Evolutionary conservation across 1,140 invertebrate genomes (phyloP), one percentile per base, ranked within the genome.

Genomic region (Apis cerana): DNA sequence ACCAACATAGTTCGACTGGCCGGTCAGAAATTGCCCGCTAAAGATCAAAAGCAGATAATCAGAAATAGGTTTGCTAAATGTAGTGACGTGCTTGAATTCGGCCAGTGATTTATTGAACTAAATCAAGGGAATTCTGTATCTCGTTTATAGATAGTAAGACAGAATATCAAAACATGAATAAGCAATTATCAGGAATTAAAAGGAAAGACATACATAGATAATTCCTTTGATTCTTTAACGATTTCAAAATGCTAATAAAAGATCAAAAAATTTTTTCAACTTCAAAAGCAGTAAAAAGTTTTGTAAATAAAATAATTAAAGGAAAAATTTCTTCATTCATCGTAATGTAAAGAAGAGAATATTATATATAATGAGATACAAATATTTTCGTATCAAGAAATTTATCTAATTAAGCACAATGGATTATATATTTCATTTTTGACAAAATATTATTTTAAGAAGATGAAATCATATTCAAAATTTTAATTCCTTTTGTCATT

Each of bases 11-110:
- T 48, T 79, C n/a, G 67, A 21, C 54, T 70, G 54, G 27, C 50
- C 62, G 21, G 64, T 56, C 75, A 27, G 52, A 56, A 21, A 21
- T 77, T 67, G 27, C 15, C 64, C 10, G 64, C 21, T 23, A 59
- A 67, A 69, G 76, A 78, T 78, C 76, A 69, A 50, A 58, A 59
- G 21, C 77, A 59, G 77, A 70, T 71, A 71, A 50, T 56, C 67
- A 54, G 56, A 70, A 79, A 71, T 70, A 79, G 43, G 56, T 13
- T 50, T 13, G 77, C 67, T 70, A 77, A 67, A 70, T 67, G 62
- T 50, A 56, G n/a, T 17, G 62, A 67, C 27, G 19, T 7, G 50
- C 19, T 67, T 54, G 61, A 17, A n/a, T 43, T 64, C 17, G 70
- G 19, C 48, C 3, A 48, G 5, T 50, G 54, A 70, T 79, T 79